Evolutionary conservation across 2,797 vertebrate genomes (phyloP), one percentile per base, ranked within the genome.

Genomic region (Urosaurus nigricauda): DNA sequence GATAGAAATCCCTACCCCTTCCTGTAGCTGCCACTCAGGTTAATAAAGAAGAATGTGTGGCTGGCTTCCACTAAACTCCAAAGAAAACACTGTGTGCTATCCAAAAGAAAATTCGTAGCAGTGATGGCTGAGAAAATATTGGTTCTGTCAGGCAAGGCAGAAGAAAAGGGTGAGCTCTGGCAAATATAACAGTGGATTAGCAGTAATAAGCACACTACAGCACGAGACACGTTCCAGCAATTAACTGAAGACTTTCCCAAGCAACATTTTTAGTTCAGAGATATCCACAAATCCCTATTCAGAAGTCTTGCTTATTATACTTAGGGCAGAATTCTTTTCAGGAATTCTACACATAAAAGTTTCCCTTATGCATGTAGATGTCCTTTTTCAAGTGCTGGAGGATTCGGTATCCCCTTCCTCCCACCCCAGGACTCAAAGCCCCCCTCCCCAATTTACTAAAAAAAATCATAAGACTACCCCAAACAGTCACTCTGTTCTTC

Each of bases 1-100:
- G 83, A 40, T 56, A 26, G 35, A 40, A 74, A 73, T 47, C 2
- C 14, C 4, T 43, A n/a, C 32, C 16, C 43, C 21, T n/a, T n/a
- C 13, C 63, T 26, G 16, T 16, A 73, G 16, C n/a, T 24, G 26
- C 51, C 43, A 2, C 37, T 80, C 35, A 80, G 51, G 47, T 58
- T 81, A 58, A 87, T 87, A 37, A 81, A 81, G 70, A 37, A 37
- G 24, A 84, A 58, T 58, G 24, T 35, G 51, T 74, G 70, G 51
- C 68, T 73, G 79, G 86, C 86, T 87, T 87, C 68, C 29, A 43
- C 17, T 60, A 87, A 81, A 87, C 35, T 87, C 65, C 37, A 80
- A 87, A 81, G 68, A 56, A 81, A 73, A 40, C 37, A 60, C 16
- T 47, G 37, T 60, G n/a, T 73, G 79, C 79, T 81, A 53, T 43